Evolutionary conservation across 1,140 invertebrate species (phyloP), one percentile per base, ranked within the genome.

Genomic region (Drosophila lowei): DNA sequence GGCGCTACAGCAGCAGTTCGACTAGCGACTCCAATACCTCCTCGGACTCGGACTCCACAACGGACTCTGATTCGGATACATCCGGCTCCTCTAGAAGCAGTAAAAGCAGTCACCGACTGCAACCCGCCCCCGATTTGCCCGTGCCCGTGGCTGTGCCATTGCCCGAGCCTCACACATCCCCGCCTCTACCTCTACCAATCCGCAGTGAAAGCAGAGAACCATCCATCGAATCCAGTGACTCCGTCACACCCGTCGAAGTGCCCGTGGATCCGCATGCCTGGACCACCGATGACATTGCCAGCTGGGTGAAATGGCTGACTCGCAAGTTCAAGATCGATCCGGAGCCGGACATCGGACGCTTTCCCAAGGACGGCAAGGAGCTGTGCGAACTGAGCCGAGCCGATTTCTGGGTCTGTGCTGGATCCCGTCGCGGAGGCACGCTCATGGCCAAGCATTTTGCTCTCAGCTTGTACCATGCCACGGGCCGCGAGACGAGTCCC

Each of bases 221-320:
- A 8, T 70, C 66, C 34, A 16, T 15, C 15, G 66, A 70, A 6
- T 70, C 63, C 8, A 49, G 13, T n/a, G 11, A 52, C 8, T 49
- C 43, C 13, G 6, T 57, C 6, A 61, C 89, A n/a, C 83, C 81
- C 2, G 78, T 90, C 28, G 47, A 77, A 43, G 81, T 90, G 54
- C 90, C 90, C 2, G 73, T 90, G 93, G 95, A 96, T 93, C 94
- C 95, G 21, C 92, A 92, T 25, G 92, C 93, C 77, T 95, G 95
- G 95, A 93, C 91, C 41, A 75, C 90, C 2, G 91, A 89, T 23
- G 93, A 96, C 78, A 93, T 95, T 42, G 88, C 89, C 44, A 92
- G 93, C 18, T 96, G 95, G 95, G 85, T 95, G 21, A 91, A 91
- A 16, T 95, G 95, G 95, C 93, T 94, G 54, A 92, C 92, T 6